These are phyloP conservation scores for Xanthia icteritia DNA, from an alignment of 2,888 invertebrate species.

Conservation along the genomic window DNA sequence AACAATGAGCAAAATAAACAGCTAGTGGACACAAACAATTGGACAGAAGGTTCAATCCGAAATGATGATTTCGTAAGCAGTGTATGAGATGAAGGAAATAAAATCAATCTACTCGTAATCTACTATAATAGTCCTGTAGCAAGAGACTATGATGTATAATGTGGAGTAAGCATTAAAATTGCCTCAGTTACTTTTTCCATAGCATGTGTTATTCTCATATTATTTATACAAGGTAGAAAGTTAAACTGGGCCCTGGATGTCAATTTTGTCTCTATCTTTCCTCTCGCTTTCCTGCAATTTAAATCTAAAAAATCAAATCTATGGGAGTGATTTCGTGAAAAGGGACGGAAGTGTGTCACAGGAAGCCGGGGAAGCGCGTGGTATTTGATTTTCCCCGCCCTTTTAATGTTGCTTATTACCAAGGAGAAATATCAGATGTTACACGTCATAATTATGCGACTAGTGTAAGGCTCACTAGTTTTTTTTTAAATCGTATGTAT, in stretches of 20 bases:
- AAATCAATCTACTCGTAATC: neutral
- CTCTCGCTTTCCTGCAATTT: too few relatives aligned
- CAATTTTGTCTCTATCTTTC: too few relatives aligned
- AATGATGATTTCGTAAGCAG: neutral
- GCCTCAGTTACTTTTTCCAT: neutral
- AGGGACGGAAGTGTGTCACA: too few relatives aligned
- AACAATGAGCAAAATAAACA: conserved; percentile 66
- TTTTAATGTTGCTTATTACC: too few relatives aligned
- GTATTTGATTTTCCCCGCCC: too few relatives aligned
- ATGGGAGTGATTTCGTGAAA: too few relatives aligned
- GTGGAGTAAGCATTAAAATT: neutral
- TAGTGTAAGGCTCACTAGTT: too few relatives aligned
- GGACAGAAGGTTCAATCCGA: conserved; percentile 37
- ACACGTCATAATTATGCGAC: too few relatives aligned
- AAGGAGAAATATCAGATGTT: too few relatives aligned
- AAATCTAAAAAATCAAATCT: too few relatives aligned
- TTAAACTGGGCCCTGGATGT: neutral
- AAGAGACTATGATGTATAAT: neutral
- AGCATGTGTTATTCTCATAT: neutral
- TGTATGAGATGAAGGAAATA: neutral
- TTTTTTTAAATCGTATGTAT: neutral
- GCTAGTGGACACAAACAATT: conserved; percentile 37
- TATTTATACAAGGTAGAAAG: neutral
- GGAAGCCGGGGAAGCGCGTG: too few relatives aligned
- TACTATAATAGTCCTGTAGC: neutral